Evolutionary conservation across 1,140 invertebrate genomes (phyloP), one percentile per base, ranked within the genome.

Genomic region (Drosophila mojavensis): DNA sequence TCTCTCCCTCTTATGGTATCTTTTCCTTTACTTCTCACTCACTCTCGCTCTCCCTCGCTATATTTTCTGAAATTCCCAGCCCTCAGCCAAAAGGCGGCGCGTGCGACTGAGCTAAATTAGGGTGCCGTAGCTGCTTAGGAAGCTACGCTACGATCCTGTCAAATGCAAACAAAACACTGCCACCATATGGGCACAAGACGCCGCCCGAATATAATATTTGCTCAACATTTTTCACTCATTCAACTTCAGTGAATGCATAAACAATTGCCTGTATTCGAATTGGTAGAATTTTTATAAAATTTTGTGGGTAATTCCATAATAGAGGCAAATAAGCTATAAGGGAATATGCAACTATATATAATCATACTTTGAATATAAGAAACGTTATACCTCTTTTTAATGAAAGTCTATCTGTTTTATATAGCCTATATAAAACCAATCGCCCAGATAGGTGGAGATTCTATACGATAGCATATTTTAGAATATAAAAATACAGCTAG

Each of bases 181-280:
- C 69, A 60, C 68, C 83, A 88, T 88, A 88, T 88, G 83, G 83
- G 36, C 80, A 55, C 83, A 88, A 88, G 73, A 80, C 84, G 83
- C 65, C 24, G 67, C 15, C 28, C 47, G 28, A 60, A 28, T 58
- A 55, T 48, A 66, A 75, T 88, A 88, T 86, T 86, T 86, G 83
- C 84, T 86, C 53, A 83, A 83, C 47, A 73, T 1, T 62, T 83
- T 88, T 77, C 82, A 83, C 83, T 71, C 82, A 73, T 82, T 77
- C 66, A 62, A 53, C 47, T 24, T 47, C 39, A 58, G 61, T 63
- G 45, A 71, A 30, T 69, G 68, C 51, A 68, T 86, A 88, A 88
- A 85, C 82, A 85, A 82, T 86, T 56, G 62, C 45, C 55, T 48
- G 54, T 63, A 84, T 65, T 67, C 79, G 41, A 60, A 83, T 70